Percentiles rank a stretch among this genome's conserved stretches.
phyloP scores from a whole-genome alignment of 2,888 invertebrate genomes.

The Clistopyga incitator region DNA sequence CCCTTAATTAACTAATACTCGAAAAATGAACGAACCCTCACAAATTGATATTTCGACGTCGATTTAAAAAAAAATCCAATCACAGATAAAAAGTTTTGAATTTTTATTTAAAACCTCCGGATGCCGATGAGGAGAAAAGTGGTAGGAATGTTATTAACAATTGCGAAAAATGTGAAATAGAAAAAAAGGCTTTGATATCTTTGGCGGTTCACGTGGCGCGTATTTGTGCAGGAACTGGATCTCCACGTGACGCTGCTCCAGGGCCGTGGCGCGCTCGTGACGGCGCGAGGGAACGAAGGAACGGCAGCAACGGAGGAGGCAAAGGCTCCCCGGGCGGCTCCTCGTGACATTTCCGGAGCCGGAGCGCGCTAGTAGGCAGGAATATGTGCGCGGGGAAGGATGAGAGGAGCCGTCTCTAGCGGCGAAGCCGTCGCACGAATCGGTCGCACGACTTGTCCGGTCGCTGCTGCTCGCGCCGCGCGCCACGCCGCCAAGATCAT shows the following conservation, averaged over 20 bases:
- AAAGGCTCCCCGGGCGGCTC: conserved; percentile 60
- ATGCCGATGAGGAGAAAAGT: neutral
- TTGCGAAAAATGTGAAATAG: neutral
- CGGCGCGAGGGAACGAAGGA: conserved; percentile 34
- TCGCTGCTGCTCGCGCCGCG: conserved; percentile 58
- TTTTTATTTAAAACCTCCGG: neutral
- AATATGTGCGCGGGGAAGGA: conserved; percentile 15
- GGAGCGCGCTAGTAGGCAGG: conserved; percentile 1
- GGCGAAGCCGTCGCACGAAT: conserved; percentile 75
- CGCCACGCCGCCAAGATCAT: conserved; percentile 74
- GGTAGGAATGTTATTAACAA: neutral
- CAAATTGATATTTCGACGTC: no score
- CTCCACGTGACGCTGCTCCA: conserved; percentile 59
- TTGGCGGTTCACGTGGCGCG: conserved; percentile 35
- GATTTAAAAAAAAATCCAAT: neutral
- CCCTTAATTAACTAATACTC: no score
- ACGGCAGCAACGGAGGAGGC: conserved; percentile 21
- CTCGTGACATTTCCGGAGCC: conserved; percentile 67
- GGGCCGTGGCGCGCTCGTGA: conserved; percentile 57
- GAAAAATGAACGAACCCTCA: no score
- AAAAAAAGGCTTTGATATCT: conserved; percentile 33
- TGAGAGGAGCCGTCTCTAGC: conserved; percentile 8
- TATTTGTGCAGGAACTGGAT: conserved; percentile 34
- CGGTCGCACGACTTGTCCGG: conserved; percentile 78
- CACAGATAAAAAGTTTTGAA: no score